A percentile compares a stretch with the other conserved stretches of the same genome.
Evolutionary conservation across 2,888 invertebrate species (phyloP).

Genomic region (Parascotia fuliginaria): DNA sequence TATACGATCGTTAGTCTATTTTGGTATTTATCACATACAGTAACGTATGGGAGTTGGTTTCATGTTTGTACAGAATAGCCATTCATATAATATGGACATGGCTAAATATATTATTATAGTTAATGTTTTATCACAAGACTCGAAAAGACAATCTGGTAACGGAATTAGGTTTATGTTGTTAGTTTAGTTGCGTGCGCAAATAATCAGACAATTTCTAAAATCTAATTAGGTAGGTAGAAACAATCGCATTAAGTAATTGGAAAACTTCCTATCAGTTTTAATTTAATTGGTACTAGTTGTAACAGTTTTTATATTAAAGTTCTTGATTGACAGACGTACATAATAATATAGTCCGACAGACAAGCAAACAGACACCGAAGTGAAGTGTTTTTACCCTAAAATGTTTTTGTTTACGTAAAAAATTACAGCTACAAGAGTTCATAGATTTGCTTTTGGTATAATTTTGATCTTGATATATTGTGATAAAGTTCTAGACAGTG

Average conservation of each 20-base stretch:
- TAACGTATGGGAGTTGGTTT: not conserved
- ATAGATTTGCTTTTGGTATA: no score
- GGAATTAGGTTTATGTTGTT: no score
- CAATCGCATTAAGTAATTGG: not conserved
- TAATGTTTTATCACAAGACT: constrained; percentile 1
- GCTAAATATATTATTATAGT: not conserved
- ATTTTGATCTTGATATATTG: no score
- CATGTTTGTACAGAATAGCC: constrained; percentile 6
- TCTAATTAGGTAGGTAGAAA: not conserved
- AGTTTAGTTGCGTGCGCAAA: not conserved
- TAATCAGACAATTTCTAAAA: not conserved
- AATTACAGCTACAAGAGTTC: no score
- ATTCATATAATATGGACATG: not conserved
- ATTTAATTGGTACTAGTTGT: no score
- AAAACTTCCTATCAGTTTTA: not conserved
- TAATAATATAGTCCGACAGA: no score
- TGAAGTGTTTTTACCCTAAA: no score
- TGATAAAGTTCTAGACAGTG: no score
- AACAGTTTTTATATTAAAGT: no score
- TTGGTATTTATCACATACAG: constrained; percentile 4
- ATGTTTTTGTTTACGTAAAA: no score
- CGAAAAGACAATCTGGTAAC: not conserved
- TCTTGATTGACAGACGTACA: no score
- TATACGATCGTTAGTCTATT: constrained; percentile 1
- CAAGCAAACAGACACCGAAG: no score